Base-by-base conservation (phyloP, 92 coral and sea anemone species). In the Umimayanthus kanabou region DNA sequence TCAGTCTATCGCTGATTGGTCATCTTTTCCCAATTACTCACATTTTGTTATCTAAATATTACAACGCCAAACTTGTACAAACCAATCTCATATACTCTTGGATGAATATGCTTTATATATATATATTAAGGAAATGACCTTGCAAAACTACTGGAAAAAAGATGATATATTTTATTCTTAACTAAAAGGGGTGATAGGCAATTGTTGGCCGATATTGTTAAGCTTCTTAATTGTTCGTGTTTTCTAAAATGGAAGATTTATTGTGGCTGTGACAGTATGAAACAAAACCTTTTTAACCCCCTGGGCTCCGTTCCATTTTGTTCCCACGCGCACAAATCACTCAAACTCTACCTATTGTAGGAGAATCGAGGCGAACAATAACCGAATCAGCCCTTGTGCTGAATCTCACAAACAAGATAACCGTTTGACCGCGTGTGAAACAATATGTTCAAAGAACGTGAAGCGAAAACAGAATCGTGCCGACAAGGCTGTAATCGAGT, bases 11-110 rank as follows among this genome's bases (percentile, higher is more conserved):
- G 75, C 30, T 81, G 67, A 83, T 83, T 83, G 87, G 87, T 9
- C 47, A 83, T 45, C 43, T 67, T 69, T 28, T 70, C 42, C 47
- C 78, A 83, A 83, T 66, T 81, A 65, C 16, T 39, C 74, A 81
- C 64, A 25, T 40, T 39, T 83, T 83, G 13, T 83, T 45, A 71
- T 70, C 66, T 13, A 45, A 69, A 69, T 40, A 67, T 42, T 67
- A 11, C 15, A 70, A 80, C 33, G 29, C 5, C 47, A 30, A 80
- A 26, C 43, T 53, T 30, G 33, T 20, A 18, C 25, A 55, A 73
- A 30, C 2, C 55, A 39, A 26, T 66, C 47, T 66, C 58, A 33
- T 18, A 39, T 18, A 39, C 16, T 83, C 25, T 42, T 13, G 15
- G 16, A 39, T 0, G 39, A 45, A 69, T 0, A 5, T 5, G 37